Evolutionary conservation across 1,140 invertebrate species (phyloP), one percentile per base, ranked within the genome.

Genomic region (Pteromalus puparum): DNA sequence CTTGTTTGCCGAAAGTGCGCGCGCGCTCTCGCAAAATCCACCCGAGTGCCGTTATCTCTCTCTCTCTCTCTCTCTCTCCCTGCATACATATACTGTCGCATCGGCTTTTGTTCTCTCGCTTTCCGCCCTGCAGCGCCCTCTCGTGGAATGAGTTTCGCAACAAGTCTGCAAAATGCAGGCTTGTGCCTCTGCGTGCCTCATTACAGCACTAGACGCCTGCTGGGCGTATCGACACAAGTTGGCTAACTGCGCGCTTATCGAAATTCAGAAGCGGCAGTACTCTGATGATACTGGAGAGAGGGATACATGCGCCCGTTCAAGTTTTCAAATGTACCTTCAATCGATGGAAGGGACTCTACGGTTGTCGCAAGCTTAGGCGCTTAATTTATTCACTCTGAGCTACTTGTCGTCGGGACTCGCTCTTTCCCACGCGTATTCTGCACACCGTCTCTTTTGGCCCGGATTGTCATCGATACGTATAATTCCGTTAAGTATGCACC

Each of bases 401-500:
- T 34, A 5, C 30, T 34, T 34, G 6, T 34, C 30, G 30, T 34
- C 30, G 30, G 30, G 30, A 4, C 30, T 34, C 1, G 26, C n/a
- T 28, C 67, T 68, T 68, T 68, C 30, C 30, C 6, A n/a, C n/a
- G n/a, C n/a, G n/a, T n/a, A n/a, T n/a, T n/a, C n/a, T n/a, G n/a
- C n/a, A n/a, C n/a, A n/a, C 30, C 30, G 30, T 6, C 30, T 34
- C 30, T 34, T 34, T 34, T 5, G 30, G 30, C n/a, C n/a, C n/a
- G 30, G 30, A 34, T 34, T 5, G 30, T 34, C 30, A 34, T 34
- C 30, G 30, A 34, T 53, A 26, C 13, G 26, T 21, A 7, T 77
- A 78, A 38, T 78, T 61, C 28, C 6, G 67, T 78, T 78, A 78
- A 38, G 18, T 67, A 38, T 67, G 76, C 77, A 42, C 21, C 30